Percentiles rank a stretch among this genome's conserved stretches.
Evolutionary conservation across 2,113 vertebrate species (phyloP).

Genomic region (Malurus elegans): DNA sequence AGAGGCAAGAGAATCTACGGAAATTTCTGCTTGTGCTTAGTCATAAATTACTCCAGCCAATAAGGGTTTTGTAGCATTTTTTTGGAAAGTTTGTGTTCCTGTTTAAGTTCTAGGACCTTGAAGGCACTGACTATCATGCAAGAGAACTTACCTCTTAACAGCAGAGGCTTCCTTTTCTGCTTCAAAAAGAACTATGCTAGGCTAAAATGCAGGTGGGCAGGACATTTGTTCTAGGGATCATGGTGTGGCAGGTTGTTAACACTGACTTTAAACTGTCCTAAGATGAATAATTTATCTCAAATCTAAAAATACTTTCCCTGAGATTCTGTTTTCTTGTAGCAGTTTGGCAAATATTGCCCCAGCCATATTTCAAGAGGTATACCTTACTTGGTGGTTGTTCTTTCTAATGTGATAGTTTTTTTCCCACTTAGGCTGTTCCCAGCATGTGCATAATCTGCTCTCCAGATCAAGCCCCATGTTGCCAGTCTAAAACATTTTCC

Average conservation of each 20-base stretch:
- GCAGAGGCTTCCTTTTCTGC: not conserved
- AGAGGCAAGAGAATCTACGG: not conserved
- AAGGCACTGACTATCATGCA: not conserved
- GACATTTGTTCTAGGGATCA: not conserved
- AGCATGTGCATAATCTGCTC: fast-evolving
- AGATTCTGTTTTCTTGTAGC: not conserved
- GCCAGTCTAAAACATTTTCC: not conserved
- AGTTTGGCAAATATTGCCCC: not conserved
- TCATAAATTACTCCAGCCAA: not conserved
- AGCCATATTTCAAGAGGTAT: not conserved
- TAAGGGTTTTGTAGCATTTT: not conserved
- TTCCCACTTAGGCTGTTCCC: not conserved
- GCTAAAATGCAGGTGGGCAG: not conserved
- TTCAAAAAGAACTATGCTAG: not conserved
- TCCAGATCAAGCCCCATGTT: not conserved
- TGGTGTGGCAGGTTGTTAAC: not conserved
- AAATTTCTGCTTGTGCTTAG: not conserved
- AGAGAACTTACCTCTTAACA: not conserved
- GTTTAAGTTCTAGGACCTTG: not conserved
- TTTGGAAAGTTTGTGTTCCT: not conserved
- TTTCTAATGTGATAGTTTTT: not conserved
- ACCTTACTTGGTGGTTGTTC: not conserved
- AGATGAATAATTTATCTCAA: not conserved
- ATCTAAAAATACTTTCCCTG: not conserved
- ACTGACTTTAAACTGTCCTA: not conserved